A percentile compares a stretch with the other conserved stretches of the same genome.
These are phyloP conservation scores for Erebia ligea DNA, from an alignment of 2,888 invertebrate genomes.

Conservation along the genomic window DNA sequence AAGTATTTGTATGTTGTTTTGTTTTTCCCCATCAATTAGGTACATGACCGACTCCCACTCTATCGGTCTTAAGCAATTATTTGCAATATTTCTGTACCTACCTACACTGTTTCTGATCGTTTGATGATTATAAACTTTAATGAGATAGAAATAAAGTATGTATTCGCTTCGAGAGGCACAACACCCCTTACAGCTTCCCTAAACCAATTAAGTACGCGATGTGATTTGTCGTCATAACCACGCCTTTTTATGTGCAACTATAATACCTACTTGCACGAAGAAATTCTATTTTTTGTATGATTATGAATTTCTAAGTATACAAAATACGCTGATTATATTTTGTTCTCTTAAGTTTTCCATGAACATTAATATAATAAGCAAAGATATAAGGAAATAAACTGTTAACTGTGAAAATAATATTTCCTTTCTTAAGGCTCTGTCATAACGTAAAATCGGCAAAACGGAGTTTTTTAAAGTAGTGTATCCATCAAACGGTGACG, in stretches of 20 bases:
- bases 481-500: too few species aligned
- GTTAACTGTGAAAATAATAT: too few species aligned
- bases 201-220: slow-evolving; percentile 39
- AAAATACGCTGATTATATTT: too few species aligned
- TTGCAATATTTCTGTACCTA: background rate
- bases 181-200: slow-evolving; percentile 48
- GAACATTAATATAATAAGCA: too few species aligned
- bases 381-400: too few species aligned
- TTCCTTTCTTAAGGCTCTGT: too few species aligned
- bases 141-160: background rate
- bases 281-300: too few species aligned
- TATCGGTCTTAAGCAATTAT: background rate
- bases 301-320: too few species aligned
- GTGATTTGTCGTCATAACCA: slow-evolving; percentile 52
- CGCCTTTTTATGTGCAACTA: slow-evolving; percentile 43
- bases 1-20: background rate
- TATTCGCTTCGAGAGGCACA: background rate
- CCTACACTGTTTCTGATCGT: background rate
- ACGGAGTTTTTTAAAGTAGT: too few species aligned
- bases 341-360: too few species aligned
- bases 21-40: background rate
- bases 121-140: background rate
- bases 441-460: too few species aligned
- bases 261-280: background rate
- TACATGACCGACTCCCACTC: background rate